Percentiles rank a stretch among this genome's conserved stretches.
Conservation (phyloP, 2,113 vertebrate genomes). For the Fulmarus glacialis region DNA sequence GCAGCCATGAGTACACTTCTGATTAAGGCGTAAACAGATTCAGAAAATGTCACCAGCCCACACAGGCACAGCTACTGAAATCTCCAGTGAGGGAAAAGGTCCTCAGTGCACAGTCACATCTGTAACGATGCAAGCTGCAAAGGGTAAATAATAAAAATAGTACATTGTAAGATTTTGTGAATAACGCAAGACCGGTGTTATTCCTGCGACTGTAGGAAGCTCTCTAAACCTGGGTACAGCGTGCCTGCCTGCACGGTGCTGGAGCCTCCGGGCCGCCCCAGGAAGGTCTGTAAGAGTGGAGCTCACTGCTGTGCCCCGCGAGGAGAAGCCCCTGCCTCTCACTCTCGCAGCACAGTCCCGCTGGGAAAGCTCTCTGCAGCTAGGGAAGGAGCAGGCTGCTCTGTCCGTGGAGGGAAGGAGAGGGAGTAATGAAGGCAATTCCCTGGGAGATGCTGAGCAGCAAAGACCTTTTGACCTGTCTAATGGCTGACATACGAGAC, state of each 20-base stretch:
- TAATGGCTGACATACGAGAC: background rate
- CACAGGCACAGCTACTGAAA: background rate
- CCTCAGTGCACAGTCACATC: background rate
- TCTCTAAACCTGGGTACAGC: rapidly evolving
- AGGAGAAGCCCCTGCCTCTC: background rate
- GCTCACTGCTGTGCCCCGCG: rapidly evolving
- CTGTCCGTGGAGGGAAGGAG: background rate
- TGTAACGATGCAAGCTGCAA: background rate
- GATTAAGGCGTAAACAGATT: background rate
- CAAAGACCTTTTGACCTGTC: background rate
- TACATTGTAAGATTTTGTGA: background rate
- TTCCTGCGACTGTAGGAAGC: background rate
- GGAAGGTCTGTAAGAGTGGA: background rate
- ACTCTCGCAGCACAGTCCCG: rapidly evolving
- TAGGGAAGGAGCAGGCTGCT: background rate
- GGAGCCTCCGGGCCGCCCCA: rapidly evolving
- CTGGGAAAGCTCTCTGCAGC: background rate
- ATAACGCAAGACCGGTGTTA: background rate
- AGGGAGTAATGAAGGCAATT: background rate
- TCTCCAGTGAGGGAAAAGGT: background rate
- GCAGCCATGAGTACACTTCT: background rate
- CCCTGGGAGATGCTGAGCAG: background rate
- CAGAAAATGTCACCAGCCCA: conserved; percentile 27
- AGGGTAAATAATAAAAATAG: background rate
- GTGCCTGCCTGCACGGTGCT: rapidly evolving